Conservation (phyloP, 2,113 vertebrate genomes). For the Sinocyclocheilus anshuiensis region DNA sequence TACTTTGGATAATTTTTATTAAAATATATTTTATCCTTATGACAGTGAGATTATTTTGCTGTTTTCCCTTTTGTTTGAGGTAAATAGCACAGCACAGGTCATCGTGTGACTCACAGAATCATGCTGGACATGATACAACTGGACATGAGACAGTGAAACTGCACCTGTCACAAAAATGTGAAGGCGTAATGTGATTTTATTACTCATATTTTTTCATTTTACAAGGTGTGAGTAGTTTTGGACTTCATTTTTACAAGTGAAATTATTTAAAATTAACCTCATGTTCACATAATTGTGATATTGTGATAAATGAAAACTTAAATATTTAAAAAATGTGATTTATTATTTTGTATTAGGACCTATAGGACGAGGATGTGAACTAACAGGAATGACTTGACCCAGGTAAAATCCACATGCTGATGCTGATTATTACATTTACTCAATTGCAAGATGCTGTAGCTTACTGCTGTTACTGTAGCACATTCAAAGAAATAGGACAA, state of each 20-base stretch:
- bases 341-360: background rate
- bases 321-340: background rate
- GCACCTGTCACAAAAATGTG: background rate
- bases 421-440: constrained; percentile 24
- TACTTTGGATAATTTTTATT: background rate
- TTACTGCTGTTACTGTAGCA: constrained; percentile 44
- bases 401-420: constrained; percentile 2
- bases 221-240: background rate
- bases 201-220: no score
- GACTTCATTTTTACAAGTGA: background rate
- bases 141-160: background rate
- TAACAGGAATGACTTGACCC: background rate
- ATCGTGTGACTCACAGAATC: constrained; percentile 4
- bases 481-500: constrained; percentile 61
- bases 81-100: background rate
- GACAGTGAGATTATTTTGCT: background rate
- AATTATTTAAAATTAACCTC: no score
- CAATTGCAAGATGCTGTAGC: constrained; percentile 43
- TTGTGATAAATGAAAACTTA: background rate
- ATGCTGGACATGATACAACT: background rate
- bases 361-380: background rate
- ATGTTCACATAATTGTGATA: background rate
- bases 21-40: background rate
- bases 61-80: background rate
- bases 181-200: constrained; percentile 1